Percentiles rank a stretch among this genome's conserved stretches.
Conservation (phyloP, 1,140 invertebrate species). For the Drosophila rhopaloa region DNA sequence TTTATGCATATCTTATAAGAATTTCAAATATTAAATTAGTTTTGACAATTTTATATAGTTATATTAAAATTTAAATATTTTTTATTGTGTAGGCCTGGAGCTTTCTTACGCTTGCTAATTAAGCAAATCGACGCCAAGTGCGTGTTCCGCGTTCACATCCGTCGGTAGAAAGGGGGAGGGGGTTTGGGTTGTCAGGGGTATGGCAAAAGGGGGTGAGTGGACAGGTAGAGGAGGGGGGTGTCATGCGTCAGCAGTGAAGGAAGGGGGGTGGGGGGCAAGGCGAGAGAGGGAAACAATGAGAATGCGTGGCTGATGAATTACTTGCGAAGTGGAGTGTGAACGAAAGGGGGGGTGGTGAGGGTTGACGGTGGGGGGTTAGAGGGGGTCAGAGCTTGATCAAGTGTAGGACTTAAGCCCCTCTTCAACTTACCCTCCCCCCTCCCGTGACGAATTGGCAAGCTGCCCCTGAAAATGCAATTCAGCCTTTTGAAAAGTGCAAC, state of each 20-base stretch:
- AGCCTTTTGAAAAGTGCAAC: constrained; percentile 41
- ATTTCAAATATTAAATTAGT: no score
- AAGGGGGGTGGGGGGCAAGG: background rate
- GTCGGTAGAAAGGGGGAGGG: background rate
- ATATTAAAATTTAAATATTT: background rate
- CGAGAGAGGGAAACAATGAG: constrained; percentile 58
- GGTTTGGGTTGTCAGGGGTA: background rate
- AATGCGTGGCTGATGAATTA: constrained; percentile 79
- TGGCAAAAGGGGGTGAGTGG: background rate
- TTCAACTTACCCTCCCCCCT: background rate
- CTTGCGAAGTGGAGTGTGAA: constrained; percentile 46
- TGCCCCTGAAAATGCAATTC: constrained; percentile 74
- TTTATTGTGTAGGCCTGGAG: constrained; percentile 1
- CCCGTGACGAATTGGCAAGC: constrained; percentile 64
- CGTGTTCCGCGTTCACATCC: constrained; percentile 63
- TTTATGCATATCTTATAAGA: no score
- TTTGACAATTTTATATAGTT: no score
- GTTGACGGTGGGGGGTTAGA: background rate
- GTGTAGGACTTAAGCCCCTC: constrained; percentile 17
- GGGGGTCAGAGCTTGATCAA: constrained; percentile 55
- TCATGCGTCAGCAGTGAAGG: constrained; percentile 64
- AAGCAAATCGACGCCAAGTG: constrained; percentile 67
- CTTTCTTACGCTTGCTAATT: constrained; percentile 49
- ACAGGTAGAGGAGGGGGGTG: constrained; percentile 42
- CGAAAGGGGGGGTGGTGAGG: constrained; percentile 5